These are phyloP conservation scores for Doris montereyensis DNA, from an alignment of 2,888 invertebrate species.

Conservation along the genomic window DNA sequence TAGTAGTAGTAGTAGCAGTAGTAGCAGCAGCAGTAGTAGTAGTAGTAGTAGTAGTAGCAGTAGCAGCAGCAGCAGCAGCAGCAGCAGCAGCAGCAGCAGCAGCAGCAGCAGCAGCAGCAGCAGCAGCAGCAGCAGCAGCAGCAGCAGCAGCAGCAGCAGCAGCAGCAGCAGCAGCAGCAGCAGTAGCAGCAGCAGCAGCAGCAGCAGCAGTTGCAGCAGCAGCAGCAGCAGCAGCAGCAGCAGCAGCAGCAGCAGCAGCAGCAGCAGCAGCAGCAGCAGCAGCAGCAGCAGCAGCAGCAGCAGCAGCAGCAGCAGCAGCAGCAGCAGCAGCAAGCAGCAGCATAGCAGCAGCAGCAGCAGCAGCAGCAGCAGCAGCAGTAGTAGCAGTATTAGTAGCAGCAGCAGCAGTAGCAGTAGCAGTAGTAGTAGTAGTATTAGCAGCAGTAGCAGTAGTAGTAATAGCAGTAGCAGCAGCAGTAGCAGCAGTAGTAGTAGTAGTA, in stretches of 20 bases:
- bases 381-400: too few species aligned
- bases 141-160: not conserved
- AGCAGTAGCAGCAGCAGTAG: not conserved
- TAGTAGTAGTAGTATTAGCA: too few species aligned
- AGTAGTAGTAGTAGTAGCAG: not conserved
- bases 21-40: not conserved
- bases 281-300: not conserved
- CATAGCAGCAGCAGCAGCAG: too few species aligned
- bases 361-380: not conserved
- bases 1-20: not conserved
- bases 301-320: not conserved
- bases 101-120: not conserved
- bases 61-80: not conserved
- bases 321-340: too few species aligned
- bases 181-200: not conserved
- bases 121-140: not conserved
- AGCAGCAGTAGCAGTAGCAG: too few species aligned
- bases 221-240: not conserved
- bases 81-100: not conserved
- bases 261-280: not conserved
- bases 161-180: not conserved
- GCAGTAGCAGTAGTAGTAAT: not conserved
- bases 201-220: not conserved
- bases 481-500: not conserved
- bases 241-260: not conserved